Conservation (phyloP, 1,140 invertebrate genomes). For the Cyphomyrmex costatus region DNA sequence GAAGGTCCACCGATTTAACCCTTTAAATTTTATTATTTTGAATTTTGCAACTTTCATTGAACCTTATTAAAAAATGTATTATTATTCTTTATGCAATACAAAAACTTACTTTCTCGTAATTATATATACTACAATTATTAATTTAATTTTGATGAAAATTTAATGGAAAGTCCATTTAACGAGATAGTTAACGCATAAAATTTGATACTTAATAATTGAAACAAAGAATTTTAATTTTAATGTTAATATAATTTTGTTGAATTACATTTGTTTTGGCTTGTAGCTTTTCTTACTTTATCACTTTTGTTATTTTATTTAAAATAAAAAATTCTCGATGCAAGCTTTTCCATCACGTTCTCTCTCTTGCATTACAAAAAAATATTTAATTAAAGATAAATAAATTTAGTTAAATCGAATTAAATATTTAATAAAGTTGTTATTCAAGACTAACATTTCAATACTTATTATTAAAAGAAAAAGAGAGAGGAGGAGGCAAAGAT, state of each 20-base stretch:
- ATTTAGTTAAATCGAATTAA: neutral
- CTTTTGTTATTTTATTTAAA: too few relatives aligned
- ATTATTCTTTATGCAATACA: neutral
- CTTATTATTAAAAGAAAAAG: neutral
- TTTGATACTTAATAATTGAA: conserved; percentile 11
- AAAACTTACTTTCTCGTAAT: neutral
- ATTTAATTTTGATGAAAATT: neutral
- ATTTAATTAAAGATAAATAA: neutral
- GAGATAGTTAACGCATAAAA: neutral
- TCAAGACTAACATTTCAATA: neutral
- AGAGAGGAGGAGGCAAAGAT: neutral
- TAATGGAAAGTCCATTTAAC: neutral
- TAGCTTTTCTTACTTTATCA: too few relatives aligned
- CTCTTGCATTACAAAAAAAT: neutral
- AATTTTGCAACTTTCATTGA: neutral
- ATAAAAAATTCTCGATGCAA: neutral
- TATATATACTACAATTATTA: neutral
- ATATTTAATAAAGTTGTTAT: conserved; percentile 1
- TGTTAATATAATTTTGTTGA: too few relatives aligned
- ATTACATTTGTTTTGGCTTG: too few relatives aligned
- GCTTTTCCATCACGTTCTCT: neutral
- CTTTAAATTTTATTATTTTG: neutral
- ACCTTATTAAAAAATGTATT: neutral
- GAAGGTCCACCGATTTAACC: neutral
- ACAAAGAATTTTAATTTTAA: neutral